phyloP scores from a whole-genome alignment of 1,140 invertebrate species.

The Drosophila tristis region DNA sequence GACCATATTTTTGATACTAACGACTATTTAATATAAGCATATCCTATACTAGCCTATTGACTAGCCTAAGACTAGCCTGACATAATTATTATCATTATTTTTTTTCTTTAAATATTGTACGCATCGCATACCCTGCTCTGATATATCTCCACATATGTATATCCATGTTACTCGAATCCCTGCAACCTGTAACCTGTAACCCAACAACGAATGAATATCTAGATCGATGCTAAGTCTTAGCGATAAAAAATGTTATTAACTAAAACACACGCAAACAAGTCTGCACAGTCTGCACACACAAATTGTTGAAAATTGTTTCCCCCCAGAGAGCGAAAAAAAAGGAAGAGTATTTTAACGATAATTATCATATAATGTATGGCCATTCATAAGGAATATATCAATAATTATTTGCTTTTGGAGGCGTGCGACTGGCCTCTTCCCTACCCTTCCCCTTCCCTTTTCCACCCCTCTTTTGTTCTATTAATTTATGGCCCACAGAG shows the following conservation, averaged over 20 bases:
- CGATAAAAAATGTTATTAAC: slow-evolving; percentile 8
- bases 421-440: slow-evolving; percentile 18
- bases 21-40: slow-evolving; percentile 39
- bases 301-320: neutral
- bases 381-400: slow-evolving; percentile 44
- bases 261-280: slow-evolving; percentile 4
- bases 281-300: slow-evolving; percentile 12
- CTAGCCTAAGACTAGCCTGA: slow-evolving; percentile 5
- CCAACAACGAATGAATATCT: slow-evolving; percentile 41
- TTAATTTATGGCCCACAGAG: slow-evolving; percentile 61
- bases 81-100: slow-evolving; percentile 7
- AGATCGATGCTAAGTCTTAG: slow-evolving; percentile 31
- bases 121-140: neutral
- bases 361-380: slow-evolving; percentile 58
- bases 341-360: slow-evolving; percentile 46
- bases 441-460: too few relatives aligned
- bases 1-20: slow-evolving; percentile 46
- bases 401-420: slow-evolving; percentile 57
- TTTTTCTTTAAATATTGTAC: slow-evolving; percentile 2
- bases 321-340: slow-evolving; percentile 6
- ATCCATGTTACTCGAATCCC: slow-evolving; percentile 9
- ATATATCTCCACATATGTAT: neutral
- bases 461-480: slow-evolving; percentile 10
- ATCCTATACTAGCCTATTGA: slow-evolving; percentile 19
- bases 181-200: slow-evolving; percentile 33